A percentile compares a stretch with the other conserved stretches of the same genome.
phyloP scores from a whole-genome alignment of 1,140 invertebrate species.

The Drosophila repletoides region DNA sequence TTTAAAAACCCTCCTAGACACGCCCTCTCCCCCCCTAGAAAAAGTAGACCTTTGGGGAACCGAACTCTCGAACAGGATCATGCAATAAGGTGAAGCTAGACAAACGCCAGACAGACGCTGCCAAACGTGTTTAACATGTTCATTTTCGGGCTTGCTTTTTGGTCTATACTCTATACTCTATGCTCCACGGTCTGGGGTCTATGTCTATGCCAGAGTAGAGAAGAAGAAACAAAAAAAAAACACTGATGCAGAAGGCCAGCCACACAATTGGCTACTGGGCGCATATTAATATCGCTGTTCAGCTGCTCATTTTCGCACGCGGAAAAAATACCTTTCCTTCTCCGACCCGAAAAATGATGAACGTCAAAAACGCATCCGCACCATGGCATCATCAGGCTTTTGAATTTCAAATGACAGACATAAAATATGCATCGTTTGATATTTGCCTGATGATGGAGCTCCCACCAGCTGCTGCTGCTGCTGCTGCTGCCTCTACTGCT shows the following conservation, averaged over 20 bases:
- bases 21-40: too few species aligned
- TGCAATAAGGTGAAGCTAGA: constrained; percentile 21
- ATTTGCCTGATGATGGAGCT: constrained; percentile 56
- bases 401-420: constrained; percentile 73
- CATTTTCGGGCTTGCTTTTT: too few species aligned
- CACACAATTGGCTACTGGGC: constrained; percentile 1
- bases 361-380: constrained; percentile 14
- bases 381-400: constrained; percentile 42
- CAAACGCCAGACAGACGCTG: constrained; percentile 55
- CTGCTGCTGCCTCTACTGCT: neutral
- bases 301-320: constrained; percentile 71
- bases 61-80: constrained; percentile 28
- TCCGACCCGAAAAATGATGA: constrained; percentile 37
- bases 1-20: constrained; percentile 25
- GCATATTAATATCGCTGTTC: constrained; percentile 54
- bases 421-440: constrained; percentile 73
- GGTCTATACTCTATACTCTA: neutral
- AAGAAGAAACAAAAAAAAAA: constrained; percentile 4
- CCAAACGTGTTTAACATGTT: constrained; percentile 63
- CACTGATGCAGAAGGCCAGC: neutral
- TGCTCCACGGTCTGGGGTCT: neutral
- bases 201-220: too few species aligned
- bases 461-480: constrained; percentile 24
- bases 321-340: too few species aligned
- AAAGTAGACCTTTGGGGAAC: constrained; percentile 27